Conservation (phyloP, 92 coral and sea anemone species). For the Porites rus region DNA sequence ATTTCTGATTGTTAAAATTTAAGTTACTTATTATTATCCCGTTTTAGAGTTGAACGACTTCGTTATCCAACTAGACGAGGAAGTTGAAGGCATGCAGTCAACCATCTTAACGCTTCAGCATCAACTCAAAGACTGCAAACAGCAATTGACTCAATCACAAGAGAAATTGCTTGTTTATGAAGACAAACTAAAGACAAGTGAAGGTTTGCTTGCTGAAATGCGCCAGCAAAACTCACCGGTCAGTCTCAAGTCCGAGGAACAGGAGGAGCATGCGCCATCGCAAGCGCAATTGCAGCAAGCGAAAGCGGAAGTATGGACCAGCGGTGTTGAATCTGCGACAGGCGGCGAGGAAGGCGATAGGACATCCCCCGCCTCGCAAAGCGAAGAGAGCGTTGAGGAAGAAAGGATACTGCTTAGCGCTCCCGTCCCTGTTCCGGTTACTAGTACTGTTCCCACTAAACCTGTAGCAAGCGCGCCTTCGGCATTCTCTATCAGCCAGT, state of each 20-base stretch:
- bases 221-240: slow-evolving; percentile 65
- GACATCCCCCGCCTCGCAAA: slow-evolving; percentile 40
- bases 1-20: too few relatives aligned
- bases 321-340: slow-evolving; percentile 24
- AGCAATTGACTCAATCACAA: slow-evolving; percentile 70
- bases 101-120: slow-evolving; percentile 98
- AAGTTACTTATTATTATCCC: background rate
- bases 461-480: slow-evolving; percentile 61
- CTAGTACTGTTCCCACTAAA: slow-evolving; percentile 36
- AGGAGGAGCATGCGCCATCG: slow-evolving; percentile 44
- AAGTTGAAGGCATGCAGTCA: slow-evolving; percentile 99
- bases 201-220: slow-evolving; percentile 64
- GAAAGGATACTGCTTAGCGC: slow-evolving; percentile 52
- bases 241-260: slow-evolving; percentile 54
- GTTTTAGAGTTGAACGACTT: slow-evolving; percentile 94
- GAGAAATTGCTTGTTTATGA: slow-evolving; percentile 46
- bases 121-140: slow-evolving; percentile 90
- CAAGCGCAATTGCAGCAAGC: slow-evolving; percentile 14
- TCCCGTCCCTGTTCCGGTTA: background rate
- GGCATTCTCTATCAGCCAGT: slow-evolving; percentile 81
- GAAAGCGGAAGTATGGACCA: slow-evolving; percentile 46
- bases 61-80: slow-evolving; percentile 98
- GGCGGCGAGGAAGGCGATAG: slow-evolving; percentile 23
- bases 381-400: slow-evolving; percentile 31
- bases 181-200: slow-evolving; percentile 64